phyloP scores from a whole-genome alignment of 2,797 vertebrate genomes.

The Cygnus olor region DNA sequence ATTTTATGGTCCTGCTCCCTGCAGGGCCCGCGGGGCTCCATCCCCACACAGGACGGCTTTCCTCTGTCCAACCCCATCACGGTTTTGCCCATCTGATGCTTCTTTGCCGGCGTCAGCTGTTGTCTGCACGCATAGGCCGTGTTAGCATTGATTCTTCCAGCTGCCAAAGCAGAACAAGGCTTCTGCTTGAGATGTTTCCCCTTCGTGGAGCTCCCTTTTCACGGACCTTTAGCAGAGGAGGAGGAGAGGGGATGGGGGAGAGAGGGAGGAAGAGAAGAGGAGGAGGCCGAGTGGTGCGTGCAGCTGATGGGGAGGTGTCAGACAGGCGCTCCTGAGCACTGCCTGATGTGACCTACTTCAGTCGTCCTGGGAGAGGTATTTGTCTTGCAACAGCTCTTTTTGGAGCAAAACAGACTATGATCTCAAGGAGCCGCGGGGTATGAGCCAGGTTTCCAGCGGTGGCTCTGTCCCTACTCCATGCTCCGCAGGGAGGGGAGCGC shows the following conservation, averaged over 20 bases:
- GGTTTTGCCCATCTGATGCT: neutral
- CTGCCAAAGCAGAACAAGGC: slow-evolving; percentile 21
- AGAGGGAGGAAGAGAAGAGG: neutral
- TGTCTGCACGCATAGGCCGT: neutral
- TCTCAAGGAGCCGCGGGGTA: slow-evolving; percentile 51
- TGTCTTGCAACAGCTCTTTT: slow-evolving; percentile 65
- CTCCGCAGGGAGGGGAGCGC: neutral
- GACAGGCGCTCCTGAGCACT: slow-evolving; percentile 20
- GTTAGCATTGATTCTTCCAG: slow-evolving; percentile 33
- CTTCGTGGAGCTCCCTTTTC: neutral
- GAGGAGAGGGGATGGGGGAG: neutral
- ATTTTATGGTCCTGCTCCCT: neutral
- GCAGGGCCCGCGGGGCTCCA: neutral
- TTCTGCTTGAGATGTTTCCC: slow-evolving; percentile 22
- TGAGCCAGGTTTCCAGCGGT: neutral
- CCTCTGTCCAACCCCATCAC: neutral
- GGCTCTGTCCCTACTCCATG: neutral
- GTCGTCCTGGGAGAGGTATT: slow-evolving; percentile 36
- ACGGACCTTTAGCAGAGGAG: neutral
- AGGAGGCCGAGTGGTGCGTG: neutral
- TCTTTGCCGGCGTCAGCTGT: neutral
- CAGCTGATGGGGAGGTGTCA: neutral
- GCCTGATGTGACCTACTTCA: slow-evolving; percentile 62
- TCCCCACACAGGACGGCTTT: neutral
- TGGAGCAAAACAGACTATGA: slow-evolving; percentile 66